A percentile compares a stretch with the other conserved stretches of the same genome.
Conservation (phyloP, 2,888 invertebrate species). For the Nematopogon swammerdamellus region DNA sequence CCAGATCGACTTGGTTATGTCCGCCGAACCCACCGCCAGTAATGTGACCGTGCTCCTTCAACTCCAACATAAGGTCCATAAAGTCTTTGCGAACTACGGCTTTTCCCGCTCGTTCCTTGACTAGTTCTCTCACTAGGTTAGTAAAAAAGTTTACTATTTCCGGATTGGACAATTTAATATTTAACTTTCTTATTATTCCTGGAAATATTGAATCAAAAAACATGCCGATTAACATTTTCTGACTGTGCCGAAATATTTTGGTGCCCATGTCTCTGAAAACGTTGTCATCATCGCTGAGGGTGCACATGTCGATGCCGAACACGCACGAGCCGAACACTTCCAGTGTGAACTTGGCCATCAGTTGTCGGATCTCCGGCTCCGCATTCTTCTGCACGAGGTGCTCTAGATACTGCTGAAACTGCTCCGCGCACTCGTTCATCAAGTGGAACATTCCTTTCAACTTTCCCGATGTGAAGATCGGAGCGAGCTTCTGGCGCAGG, state of each 20-base stretch:
- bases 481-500: conserved; percentile 1
- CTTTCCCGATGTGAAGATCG: conserved; percentile 3
- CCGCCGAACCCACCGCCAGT: not conserved
- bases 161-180: conserved; percentile 1
- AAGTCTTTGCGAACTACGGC: conserved; percentile 9
- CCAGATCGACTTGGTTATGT: conserved; percentile 3
- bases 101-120: conserved; percentile 4
- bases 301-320: not conserved
- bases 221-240: not conserved
- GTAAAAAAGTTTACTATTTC: conserved; percentile 8
- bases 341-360: conserved; percentile 8
- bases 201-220: conserved; percentile 12
- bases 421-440: not conserved
- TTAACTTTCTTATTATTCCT: conserved; percentile 2
- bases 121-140: conserved; percentile 5
- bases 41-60: conserved; percentile 6
- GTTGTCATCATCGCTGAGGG: not conserved
- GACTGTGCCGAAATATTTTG: not conserved
- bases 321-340: conserved; percentile 5
- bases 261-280: not conserved
- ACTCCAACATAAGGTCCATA: conserved; percentile 12
- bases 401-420: not conserved
- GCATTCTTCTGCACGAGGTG: not conserved
- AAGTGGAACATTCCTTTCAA: conserved; percentile 3
- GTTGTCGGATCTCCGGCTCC: not conserved